phyloP scores from a whole-genome alignment of 30 jellyfish, hydroid and myxozoan genomes.

The Euphysa ruthae region DNA sequence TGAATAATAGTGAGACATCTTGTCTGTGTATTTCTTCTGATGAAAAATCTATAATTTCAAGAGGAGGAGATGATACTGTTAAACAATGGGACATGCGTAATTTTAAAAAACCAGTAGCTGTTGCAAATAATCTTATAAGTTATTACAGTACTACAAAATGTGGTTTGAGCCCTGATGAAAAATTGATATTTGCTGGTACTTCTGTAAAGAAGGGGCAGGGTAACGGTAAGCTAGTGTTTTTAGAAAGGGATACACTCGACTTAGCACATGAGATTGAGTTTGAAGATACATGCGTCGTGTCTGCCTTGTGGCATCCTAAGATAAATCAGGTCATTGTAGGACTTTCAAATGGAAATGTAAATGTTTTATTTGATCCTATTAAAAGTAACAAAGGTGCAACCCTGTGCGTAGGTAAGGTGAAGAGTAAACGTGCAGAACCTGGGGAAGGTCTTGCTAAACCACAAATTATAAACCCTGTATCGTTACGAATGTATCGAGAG shows the following conservation, averaged over 20 bases:
- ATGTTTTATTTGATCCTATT: conserved; percentile 64
- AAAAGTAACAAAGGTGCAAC: conserved; percentile 86
- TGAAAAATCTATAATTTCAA: conserved; percentile 54
- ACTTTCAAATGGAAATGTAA: conserved; percentile 73
- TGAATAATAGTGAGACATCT: conserved; percentile 71
- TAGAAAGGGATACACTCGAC: conserved; percentile 45
- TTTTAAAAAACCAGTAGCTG: conserved; percentile 76
- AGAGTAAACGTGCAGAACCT: conserved; percentile 69
- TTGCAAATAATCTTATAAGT: conserved; percentile 39
- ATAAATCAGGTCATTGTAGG: conserved; percentile 80
- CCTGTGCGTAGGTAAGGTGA: conserved; percentile 78
- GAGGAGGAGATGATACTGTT: conserved; percentile 96
- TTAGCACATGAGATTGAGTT: conserved; percentile 47
- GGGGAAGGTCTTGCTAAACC: conserved; percentile 58
- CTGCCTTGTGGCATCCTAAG: conserved; percentile 87
- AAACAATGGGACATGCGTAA: conserved; percentile 88
- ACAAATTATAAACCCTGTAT: conserved; percentile 77
- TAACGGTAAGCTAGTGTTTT: conserved; percentile 52
- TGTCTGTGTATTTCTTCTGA: conserved; percentile 68
- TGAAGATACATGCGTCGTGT: conserved; percentile 54
- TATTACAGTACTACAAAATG: conserved; percentile 55
- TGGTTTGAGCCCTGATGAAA: conserved; percentile 68
- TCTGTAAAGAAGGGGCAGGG: conserved; percentile 78
- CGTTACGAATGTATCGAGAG: conserved; percentile 79
- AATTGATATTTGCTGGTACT: conserved; percentile 82